phyloP scores from a whole-genome alignment of 2,888 invertebrate species.

The Thumatha senex region DNA sequence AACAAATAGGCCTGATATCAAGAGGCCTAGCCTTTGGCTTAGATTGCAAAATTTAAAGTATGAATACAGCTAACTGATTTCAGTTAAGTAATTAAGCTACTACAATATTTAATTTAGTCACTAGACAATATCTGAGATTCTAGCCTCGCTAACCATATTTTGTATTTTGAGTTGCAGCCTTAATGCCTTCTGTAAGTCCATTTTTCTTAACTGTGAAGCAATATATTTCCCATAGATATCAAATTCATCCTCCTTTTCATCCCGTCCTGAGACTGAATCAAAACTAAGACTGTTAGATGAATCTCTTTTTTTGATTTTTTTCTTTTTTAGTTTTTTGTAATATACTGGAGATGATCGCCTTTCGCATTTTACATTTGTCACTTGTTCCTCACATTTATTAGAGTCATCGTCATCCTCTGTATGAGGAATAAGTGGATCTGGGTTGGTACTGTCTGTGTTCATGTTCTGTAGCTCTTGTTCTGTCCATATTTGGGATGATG shows the following conservation, averaged over 20 bases:
- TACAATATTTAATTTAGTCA: slow-evolving; percentile 17
- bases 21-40: too few relatives aligned
- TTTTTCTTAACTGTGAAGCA: slow-evolving; percentile 59
- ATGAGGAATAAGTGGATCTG: slow-evolving; percentile 57
- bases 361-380: slow-evolving; percentile 42
- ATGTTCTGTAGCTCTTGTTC: slow-evolving; percentile 48
- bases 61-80: too few relatives aligned
- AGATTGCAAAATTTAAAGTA: too few relatives aligned
- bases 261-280: slow-evolving; percentile 29
- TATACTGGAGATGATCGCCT: slow-evolving; percentile 28
- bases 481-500: slow-evolving; percentile 61
- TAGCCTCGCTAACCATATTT: slow-evolving; percentile 58
- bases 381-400: slow-evolving; percentile 33
- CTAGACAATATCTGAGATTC: slow-evolving; percentile 48
- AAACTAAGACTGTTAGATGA: slow-evolving; percentile 37
- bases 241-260: slow-evolving; percentile 60
- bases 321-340: slow-evolving; percentile 55
- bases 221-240: slow-evolving; percentile 68
- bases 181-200: slow-evolving; percentile 57
- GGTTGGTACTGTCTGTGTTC: slow-evolving; percentile 47
- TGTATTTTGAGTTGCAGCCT: slow-evolving; percentile 61
- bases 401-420: slow-evolving; percentile 57
- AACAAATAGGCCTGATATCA: too few relatives aligned
- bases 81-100: too few relatives aligned
- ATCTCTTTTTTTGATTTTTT: slow-evolving; percentile 58